Evolutionary conservation across 2,113 vertebrate genomes (phyloP), one percentile per base, ranked within the genome.

Genomic region (Tetrax tetrax): DNA sequence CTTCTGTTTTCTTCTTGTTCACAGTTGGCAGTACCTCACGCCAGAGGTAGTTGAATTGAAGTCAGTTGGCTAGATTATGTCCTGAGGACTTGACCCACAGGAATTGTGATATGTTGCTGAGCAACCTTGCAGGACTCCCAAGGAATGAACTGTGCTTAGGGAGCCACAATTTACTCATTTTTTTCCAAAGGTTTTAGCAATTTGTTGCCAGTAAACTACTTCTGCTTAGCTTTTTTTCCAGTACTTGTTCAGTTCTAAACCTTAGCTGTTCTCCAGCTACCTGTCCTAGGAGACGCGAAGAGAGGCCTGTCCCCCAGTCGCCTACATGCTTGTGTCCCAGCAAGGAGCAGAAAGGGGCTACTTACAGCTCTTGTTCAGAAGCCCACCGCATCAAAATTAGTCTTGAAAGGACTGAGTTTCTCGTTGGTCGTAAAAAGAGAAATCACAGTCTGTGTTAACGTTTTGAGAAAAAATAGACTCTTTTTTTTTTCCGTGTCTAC

Each of bases 21-120:
- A 28, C 69, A 74, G 41, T 92, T 93, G 80, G 87, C 91, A 95
- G 74, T 72, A 94, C 91, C 70, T 95, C 85, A 20, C 79, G 81
- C 86, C 59, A 93, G 63, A 74, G 70, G 41, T 91, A 69, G 91
- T 2, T 93, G 94, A 87, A 84, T 89, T 82, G 69, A 95, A 96
- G 91, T 96, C 96, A 96, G 61, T 92, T 54, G 95, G 89, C 74
- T 92, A 82, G 90, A 92, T 95, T 95, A 91, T 93, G 91, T 96
- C 95, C 81, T 3, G 7, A 87, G 94, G 94, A 96, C 91, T 96
- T 95, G 95, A 96, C 90, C 94, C 77, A 31, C 29, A 61, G 95
- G 76, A 57, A 91, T 53, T 97, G 89, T 95, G 75, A 41, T 41
- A 33, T 22, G 94, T 97, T 96, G 95, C 95, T 96, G 80, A 63